These are phyloP conservation scores for crab-eating macaque (Macaca fascicularis) DNA, from an alignment of 2,113 vertebrate genomes.

Conservation along the genomic window T2T-MFA8v1.1 NC_088391.1:58442501-58443000, in stretches of 20 bases:
- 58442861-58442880: neutral
- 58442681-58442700: neutral
- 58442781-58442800: neutral
- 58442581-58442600: neutral
- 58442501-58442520: constrained; percentile 30
- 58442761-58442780: neutral
- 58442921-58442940: neutral
- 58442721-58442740: neutral
- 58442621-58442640: neutral
- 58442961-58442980: neutral
- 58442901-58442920: neutral
- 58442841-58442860: neutral
- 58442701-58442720: neutral
- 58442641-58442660: neutral
- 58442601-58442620: neutral
- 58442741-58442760: neutral
- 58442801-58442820: neutral
- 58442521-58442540: neutral
- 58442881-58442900: neutral
- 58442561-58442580: neutral
- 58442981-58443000: neutral
- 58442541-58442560: neutral
- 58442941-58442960: neutral
- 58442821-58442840: neutral
- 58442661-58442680: neutral